phyloP scores from a whole-genome alignment of 2,113 vertebrate species.

The Zingel zingel region DNA sequence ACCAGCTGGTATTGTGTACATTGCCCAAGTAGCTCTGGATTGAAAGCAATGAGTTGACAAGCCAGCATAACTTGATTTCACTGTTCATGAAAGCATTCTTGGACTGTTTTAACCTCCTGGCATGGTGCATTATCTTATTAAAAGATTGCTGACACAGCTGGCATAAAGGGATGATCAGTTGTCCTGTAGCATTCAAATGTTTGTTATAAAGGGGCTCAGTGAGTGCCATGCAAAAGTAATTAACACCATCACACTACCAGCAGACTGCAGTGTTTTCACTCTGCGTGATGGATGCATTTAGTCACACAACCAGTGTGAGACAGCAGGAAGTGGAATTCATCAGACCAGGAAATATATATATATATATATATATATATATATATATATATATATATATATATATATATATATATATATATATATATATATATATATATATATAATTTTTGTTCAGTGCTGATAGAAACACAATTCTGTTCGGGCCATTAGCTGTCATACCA shows the following conservation, averaged over 20 bases:
- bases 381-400: too few relatives aligned
- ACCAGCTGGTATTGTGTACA: neutral
- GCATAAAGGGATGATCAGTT: neutral
- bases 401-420: too few relatives aligned
- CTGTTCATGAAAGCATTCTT: neutral
- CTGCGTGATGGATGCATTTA: conserved; percentile 22
- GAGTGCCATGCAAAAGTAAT: neutral
- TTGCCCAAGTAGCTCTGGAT: neutral
- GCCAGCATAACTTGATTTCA: neutral
- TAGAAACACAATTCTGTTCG: neutral
- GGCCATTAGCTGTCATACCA: neutral
- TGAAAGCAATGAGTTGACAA: neutral
- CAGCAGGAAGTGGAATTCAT: conserved; percentile 25
- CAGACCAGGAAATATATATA: neutral
- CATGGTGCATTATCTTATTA: neutral
- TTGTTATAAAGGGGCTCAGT: neutral
- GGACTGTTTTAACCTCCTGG: neutral
- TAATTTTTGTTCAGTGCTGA: neutral
- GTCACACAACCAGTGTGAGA: conserved; percentile 7
- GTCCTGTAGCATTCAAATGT: neutral
- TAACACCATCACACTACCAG: conserved; percentile 3
- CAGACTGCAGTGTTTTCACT: conserved; percentile 12
- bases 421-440: too few relatives aligned
- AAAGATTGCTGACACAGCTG: neutral
- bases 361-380: too few relatives aligned